Evolutionary conservation across 2,113 vertebrate genomes (phyloP).

Genomic region (Archilochus colubris): DNA sequence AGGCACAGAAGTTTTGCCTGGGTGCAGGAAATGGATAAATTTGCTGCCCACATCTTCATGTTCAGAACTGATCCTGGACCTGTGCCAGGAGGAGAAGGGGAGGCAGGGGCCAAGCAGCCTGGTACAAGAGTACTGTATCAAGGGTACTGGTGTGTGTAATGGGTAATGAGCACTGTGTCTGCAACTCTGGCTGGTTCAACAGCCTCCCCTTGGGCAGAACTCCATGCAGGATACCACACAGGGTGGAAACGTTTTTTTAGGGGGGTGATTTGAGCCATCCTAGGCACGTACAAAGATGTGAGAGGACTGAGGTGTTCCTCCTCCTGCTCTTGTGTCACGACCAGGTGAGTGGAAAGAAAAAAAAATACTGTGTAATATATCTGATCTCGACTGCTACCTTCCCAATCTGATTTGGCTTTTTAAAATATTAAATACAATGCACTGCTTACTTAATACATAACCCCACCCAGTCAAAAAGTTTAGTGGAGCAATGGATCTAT

Average conservation of each 20-base stretch:
- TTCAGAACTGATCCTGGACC: neutral
- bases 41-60: neutral
- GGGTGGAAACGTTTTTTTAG: neutral
- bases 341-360: neutral
- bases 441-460: neutral
- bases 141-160: neutral
- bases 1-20: neutral
- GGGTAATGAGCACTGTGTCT: neutral
- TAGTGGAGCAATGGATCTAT: neutral
- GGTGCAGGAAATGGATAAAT: neutral
- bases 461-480: neutral
- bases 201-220: neutral
- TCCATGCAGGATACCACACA: too few species aligned
- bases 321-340: neutral
- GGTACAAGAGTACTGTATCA: fast-evolving
- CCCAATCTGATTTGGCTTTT: fast-evolving
- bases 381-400: neutral
- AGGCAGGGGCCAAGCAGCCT: neutral
- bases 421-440: neutral
- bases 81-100: neutral
- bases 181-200: neutral
- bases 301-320: neutral
- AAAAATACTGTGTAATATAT: too few species aligned
- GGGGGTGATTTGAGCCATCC: neutral
- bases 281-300: neutral